A percentile compares a stretch with the other conserved stretches of the same genome.
phyloP scores from a whole-genome alignment of 2,888 invertebrate genomes.

The Phrixothrix hirtus region DNA sequence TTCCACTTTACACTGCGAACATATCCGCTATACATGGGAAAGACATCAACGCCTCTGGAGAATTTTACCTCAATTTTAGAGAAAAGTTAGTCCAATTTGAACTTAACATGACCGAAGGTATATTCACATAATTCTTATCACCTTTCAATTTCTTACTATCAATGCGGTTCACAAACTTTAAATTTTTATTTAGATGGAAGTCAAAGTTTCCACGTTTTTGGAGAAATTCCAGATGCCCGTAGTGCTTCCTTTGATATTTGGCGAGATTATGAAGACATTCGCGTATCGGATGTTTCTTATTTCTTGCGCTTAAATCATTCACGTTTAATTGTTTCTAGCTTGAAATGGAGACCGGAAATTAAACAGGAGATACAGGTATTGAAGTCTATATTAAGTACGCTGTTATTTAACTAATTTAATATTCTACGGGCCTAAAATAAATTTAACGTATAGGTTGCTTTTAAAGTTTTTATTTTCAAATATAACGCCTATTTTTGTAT shows the following conservation, averaged over 20 bases:
- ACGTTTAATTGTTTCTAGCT: slow-evolving; percentile 75
- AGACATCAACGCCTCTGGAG: slow-evolving; percentile 63
- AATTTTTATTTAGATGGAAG: slow-evolving; percentile 60
- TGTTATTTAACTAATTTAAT: no score
- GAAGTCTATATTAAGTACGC: no score
- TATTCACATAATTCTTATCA: no score
- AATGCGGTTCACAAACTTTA: no score
- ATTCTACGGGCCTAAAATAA: no score
- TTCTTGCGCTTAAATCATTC: slow-evolving; percentile 84
- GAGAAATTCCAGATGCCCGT: slow-evolving; percentile 75
- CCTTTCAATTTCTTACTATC: no score
- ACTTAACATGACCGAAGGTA: slow-evolving; percentile 69
- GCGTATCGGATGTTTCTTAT: slow-evolving; percentile 76
- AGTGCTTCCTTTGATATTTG: slow-evolving; percentile 77
- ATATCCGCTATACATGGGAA: slow-evolving; percentile 62
- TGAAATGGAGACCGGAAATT: slow-evolving; percentile 79
- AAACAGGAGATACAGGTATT: slow-evolving; percentile 64
- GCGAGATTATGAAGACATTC: slow-evolving; percentile 80
- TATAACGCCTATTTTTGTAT: neutral
- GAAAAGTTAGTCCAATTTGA: slow-evolving; percentile 66
- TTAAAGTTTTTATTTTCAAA: neutral
- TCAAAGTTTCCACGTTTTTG: slow-evolving; percentile 72
- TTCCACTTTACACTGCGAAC: slow-evolving; percentile 62
- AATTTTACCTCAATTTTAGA: slow-evolving; percentile 62
- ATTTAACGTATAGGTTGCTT: neutral